Evolutionary conservation across 2,797 vertebrate species (phyloP), one percentile per base, ranked within the genome.

Genomic region (Sandelia bainsii): DNA sequence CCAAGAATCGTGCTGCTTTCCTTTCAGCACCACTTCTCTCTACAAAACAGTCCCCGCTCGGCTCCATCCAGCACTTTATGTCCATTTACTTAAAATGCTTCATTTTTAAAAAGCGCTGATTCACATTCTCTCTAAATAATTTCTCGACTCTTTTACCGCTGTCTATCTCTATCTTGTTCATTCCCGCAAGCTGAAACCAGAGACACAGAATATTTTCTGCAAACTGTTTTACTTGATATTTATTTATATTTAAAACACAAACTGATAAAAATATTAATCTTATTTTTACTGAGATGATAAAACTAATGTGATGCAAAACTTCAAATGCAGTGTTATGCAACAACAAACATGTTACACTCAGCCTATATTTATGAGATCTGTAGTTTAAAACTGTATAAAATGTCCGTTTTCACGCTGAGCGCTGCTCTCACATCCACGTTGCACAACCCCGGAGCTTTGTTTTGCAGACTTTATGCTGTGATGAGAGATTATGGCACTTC

Each of bases 21-120:
- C 92, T 85, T 93, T 93, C 90, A 94, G 93, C 91, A 92, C 88
- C 87, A 84, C 75, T 56, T 53, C 70, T 80, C 76, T 68, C 54
- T 50, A 10, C 22, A 53, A 48, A 27, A 44, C 63, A 45, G 19
- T 59, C 27, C 22, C 34, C 51, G 29, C 50, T 62, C 75, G 63
- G 70, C 80, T 79, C n/a, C 82, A 62, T 60, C 65, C 69, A 44
- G 40, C 73, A 72, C 71, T 75, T 54, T 73, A 58, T 27, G 65
- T 59, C 62, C 65, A 56, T 25, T 74, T 59, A 67, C 71, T 73
- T 60, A 56, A 77, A 69, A 74, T 3, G 42, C 27, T 32, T 27
- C 45, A 9, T 68, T 29, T 29, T 20, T 16, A 51, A 37, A 45
- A 72, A 39, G 19, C 14, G 6, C 22, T 8, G 7, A 39, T 52